Evolutionary conservation across 2,797 vertebrate genomes (phyloP).

Genomic region (Enteromius fasciolatus): DNA sequence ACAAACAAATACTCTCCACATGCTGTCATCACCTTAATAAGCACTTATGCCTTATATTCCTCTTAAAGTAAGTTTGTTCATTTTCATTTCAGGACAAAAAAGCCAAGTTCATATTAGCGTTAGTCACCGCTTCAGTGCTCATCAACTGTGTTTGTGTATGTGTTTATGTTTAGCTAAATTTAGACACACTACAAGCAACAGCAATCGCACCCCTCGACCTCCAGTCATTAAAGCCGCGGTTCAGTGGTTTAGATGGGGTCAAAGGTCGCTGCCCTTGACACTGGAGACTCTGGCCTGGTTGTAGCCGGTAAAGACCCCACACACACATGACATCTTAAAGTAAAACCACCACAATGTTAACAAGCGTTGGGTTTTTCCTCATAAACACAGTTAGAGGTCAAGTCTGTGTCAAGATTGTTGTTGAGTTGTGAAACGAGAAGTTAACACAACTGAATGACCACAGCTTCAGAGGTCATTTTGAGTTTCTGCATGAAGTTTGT

Average conservation of each 20-base stretch:
- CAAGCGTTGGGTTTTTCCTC: background rate
- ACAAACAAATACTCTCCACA: conserved; percentile 38
- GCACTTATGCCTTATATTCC: conserved; percentile 12
- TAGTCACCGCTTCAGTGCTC: background rate
- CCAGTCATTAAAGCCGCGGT: conserved; percentile 20
- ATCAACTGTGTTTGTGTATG: conserved; percentile 7
- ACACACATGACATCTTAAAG: background rate
- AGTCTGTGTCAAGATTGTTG: conserved; percentile 22
- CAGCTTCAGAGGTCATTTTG: conserved; percentile 3
- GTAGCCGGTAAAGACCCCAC: conserved; percentile 2
- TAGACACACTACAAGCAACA: conserved; percentile 11
- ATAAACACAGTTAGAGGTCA: conserved; percentile 3
- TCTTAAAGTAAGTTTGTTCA: background rate
- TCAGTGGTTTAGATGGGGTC: conserved; percentile 37
- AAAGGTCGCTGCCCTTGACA: conserved; percentile 37
- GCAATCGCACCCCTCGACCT: conserved; percentile 25
- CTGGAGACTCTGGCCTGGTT: background rate
- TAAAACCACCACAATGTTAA: conserved; percentile 17
- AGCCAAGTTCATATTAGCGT: background rate
- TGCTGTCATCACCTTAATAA: conserved; percentile 42
- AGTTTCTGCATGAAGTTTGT: background rate
- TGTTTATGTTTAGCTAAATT: background rate
- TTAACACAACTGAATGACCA: conserved; percentile 2
- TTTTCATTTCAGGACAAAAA: background rate
- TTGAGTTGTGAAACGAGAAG: conserved; percentile 23